phyloP scores from a whole-genome alignment of 2,888 invertebrate genomes.

The Xylocampa areola region DNA sequence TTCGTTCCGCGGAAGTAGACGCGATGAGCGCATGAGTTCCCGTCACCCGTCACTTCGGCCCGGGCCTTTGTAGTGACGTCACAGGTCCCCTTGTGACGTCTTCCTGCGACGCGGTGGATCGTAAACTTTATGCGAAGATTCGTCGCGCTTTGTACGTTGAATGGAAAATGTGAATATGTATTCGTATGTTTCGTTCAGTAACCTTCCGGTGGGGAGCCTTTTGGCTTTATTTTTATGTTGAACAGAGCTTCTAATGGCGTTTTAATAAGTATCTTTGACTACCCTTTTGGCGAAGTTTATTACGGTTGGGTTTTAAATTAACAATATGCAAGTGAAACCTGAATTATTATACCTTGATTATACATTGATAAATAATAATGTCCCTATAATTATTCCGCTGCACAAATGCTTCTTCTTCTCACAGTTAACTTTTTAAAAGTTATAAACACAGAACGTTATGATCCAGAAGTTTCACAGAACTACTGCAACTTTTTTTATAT shows the following conservation, averaged over 20 bases:
- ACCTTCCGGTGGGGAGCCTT: slow-evolving; percentile 28
- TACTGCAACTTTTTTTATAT: too few species aligned
- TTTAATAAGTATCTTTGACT: not conserved
- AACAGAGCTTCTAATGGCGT: slow-evolving; percentile 8
- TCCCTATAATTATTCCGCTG: too few species aligned
- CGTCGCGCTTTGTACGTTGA: slow-evolving; percentile 43
- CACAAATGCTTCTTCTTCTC: too few species aligned
- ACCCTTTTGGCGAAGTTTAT: too few species aligned
- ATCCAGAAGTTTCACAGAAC: too few species aligned
- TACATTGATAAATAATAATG: too few species aligned
- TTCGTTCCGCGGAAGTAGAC: slow-evolving; percentile 53
- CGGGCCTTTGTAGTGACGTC: slow-evolving; percentile 52
- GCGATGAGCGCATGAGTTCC: slow-evolving; percentile 48
- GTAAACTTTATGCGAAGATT: slow-evolving; percentile 59
- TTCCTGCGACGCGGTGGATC: slow-evolving; percentile 55
- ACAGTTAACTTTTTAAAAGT: too few species aligned
- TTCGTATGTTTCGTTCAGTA: slow-evolving; percentile 46
- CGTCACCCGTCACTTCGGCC: slow-evolving; percentile 43
- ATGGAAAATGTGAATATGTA: slow-evolving; percentile 44
- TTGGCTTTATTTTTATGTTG: slow-evolving; percentile 31
- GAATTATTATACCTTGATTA: too few species aligned
- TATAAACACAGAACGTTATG: too few species aligned
- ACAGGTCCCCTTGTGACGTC: slow-evolving; percentile 37
- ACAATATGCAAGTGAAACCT: too few species aligned
- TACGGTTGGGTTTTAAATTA: too few species aligned